These are phyloP conservation scores for Anguilla pacifica DNA, from an alignment of 2,797 vertebrate genomes.

Conservation along the genomic window DNA sequence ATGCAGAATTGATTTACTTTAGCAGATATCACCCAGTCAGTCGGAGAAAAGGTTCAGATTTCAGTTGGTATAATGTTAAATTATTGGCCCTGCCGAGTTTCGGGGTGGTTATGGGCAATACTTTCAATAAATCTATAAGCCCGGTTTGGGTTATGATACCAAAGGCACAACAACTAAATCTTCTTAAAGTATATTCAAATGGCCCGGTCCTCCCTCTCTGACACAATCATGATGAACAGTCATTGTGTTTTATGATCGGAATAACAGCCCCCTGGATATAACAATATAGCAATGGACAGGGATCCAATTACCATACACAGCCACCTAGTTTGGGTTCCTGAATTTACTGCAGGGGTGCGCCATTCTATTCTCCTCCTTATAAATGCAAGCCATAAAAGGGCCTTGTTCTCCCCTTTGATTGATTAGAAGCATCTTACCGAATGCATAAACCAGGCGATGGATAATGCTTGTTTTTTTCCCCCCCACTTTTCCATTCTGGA, in stretches of 20 bases:
- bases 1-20: constrained; percentile 2
- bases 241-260: constrained; percentile 19
- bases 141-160: constrained; percentile 8
- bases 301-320: constrained; percentile 12
- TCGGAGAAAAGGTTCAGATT: neutral
- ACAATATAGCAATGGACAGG: neutral
- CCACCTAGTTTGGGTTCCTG: neutral
- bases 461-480: neutral
- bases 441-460: neutral
- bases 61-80: constrained; percentile 4
- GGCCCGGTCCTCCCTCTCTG: neutral
- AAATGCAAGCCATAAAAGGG: neutral
- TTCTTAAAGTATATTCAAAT: constrained; percentile 19
- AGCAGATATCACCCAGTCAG: neutral
- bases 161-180: constrained; percentile 4
- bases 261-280: constrained; percentile 22
- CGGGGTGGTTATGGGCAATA: constrained; percentile 8
- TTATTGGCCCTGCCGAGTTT: neutral
- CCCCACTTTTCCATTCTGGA: neutral
- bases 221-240: constrained; percentile 14
- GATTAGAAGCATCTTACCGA: constrained; percentile 2
- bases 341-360: constrained; percentile 2
- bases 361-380: neutral
- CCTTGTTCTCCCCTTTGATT: neutral
- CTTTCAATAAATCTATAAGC: constrained; percentile 17